These are phyloP conservation scores for Propithecus deckenii DNA, from an alignment of 2,797 vertebrate genomes.

Conservation along the genomic window DNA sequence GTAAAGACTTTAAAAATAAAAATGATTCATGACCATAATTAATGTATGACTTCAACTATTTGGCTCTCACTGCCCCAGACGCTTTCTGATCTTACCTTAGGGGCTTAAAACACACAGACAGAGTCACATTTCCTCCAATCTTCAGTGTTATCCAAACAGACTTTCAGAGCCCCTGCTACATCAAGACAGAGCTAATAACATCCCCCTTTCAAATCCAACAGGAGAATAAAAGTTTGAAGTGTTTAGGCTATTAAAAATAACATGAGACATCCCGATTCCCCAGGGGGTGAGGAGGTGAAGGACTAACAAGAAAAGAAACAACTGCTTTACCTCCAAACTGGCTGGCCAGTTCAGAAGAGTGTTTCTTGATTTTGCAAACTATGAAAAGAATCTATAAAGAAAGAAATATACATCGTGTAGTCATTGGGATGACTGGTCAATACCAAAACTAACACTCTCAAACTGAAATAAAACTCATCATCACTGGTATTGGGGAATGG, in stretches of 20 bases:
- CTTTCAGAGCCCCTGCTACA: slow-evolving; percentile 71
- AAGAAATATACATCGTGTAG: background rate
- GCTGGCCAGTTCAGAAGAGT: background rate
- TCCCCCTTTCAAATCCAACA: slow-evolving; percentile 60
- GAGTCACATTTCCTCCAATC: slow-evolving; percentile 80
- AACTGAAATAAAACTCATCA: background rate
- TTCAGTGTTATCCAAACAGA: slow-evolving; percentile 80
- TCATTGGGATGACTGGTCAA: slow-evolving; percentile 5
- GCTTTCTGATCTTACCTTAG: slow-evolving; percentile 80
- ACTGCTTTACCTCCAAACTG: slow-evolving; percentile 51
- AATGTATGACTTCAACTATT: slow-evolving; percentile 80
- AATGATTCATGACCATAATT: slow-evolving; percentile 82
- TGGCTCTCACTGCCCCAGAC: slow-evolving; percentile 75
- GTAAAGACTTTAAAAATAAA: slow-evolving; percentile 79
- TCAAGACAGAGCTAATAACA: slow-evolving; percentile 70
- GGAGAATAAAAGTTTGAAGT: slow-evolving; percentile 72
- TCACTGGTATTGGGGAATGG: background rate
- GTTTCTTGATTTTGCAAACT: slow-evolving; percentile 32
- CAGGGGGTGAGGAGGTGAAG: slow-evolving; percentile 23
- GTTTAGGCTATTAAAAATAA: slow-evolving; percentile 65
- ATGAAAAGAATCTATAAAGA: background rate
- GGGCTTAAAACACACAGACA: slow-evolving; percentile 81
- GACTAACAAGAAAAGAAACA: slow-evolving; percentile 59
- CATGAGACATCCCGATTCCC: slow-evolving; percentile 68
- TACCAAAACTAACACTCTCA: background rate